These are phyloP conservation scores for Trichomalopsis sarcophagae DNA, from an alignment of 1,140 invertebrate genomes.

Conservation along the genomic window DNA sequence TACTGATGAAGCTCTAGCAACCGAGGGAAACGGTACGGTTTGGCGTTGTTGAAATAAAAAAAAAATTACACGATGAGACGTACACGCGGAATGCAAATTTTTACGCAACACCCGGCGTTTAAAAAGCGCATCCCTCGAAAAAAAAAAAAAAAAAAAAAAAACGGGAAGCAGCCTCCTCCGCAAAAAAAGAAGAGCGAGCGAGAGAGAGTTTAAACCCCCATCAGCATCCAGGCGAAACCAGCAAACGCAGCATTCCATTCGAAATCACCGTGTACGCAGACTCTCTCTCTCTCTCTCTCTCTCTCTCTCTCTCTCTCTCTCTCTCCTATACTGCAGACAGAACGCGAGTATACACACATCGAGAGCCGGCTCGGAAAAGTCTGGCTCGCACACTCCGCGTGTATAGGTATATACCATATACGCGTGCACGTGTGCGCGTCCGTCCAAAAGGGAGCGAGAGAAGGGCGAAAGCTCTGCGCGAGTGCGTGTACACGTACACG, in stretches of 20 bases:
- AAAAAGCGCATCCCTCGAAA: neutral
- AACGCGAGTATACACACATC: neutral
- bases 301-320: too few relatives aligned
- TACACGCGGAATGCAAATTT: neutral
- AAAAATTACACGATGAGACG: neutral
- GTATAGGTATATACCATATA: neutral
- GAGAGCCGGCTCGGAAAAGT: neutral
- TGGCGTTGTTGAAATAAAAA: neutral
- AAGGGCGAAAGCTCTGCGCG: slow-evolving; percentile 7
- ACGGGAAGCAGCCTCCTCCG: neutral
- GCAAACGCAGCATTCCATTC: neutral
- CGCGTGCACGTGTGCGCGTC: neutral
- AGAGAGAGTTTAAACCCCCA: neutral
- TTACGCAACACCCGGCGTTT: neutral
- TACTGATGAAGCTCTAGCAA: neutral
- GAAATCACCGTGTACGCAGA: neutral
- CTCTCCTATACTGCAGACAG: neutral
- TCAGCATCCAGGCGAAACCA: slow-evolving; percentile 7
- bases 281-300: neutral
- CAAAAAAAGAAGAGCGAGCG: neutral
- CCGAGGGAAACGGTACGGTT: neutral
- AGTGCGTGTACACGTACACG: slow-evolving; percentile 33
- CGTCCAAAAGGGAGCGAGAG: neutral
- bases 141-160: too few relatives aligned
- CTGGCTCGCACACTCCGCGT: neutral